A percentile compares a stretch with the other conserved stretches of the same genome.
phyloP scores from a whole-genome alignment of 2,797 vertebrate species.

The Sciurus vulgaris region DNA sequence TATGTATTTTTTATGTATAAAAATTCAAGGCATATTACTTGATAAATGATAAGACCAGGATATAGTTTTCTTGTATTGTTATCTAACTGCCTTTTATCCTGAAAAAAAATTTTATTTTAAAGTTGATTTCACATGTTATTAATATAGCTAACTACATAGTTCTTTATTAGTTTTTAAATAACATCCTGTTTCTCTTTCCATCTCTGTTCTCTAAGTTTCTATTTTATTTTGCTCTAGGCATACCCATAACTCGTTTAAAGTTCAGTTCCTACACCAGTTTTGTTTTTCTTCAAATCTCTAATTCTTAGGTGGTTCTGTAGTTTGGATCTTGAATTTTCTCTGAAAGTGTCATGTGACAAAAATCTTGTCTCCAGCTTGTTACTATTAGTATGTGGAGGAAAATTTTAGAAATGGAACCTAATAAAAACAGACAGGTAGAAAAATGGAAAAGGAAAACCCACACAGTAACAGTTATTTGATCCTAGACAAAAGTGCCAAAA shows the following conservation, averaged over 20 bases:
- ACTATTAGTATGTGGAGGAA: neutral
- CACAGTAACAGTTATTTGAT: no score
- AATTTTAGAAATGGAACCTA: no score
- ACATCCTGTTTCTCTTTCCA: neutral
- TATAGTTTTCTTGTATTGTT: constrained; percentile 17
- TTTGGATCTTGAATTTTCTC: neutral
- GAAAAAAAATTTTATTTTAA: constrained; percentile 4
- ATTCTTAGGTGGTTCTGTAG: neutral
- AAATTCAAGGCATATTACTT: neutral
- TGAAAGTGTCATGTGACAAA: neutral
- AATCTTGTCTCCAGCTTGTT: neutral
- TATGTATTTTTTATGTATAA: neutral
- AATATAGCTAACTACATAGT: neutral
- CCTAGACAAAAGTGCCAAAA: no score
- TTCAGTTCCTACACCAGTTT: neutral
- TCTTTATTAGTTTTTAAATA: neutral
- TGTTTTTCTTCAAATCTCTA: neutral
- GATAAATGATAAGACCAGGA: neutral
- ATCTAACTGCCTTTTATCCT: neutral
- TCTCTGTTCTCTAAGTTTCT: neutral
- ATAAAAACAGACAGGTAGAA: no score
- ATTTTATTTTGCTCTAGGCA: neutral
- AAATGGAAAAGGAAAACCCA: no score
- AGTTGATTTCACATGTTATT: neutral
- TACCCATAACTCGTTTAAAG: neutral